A percentile compares a stretch with the other conserved stretches of the same genome.
phyloP scores from a whole-genome alignment of 2,113 vertebrate genomes.

The Nannospalax galili region DNA sequence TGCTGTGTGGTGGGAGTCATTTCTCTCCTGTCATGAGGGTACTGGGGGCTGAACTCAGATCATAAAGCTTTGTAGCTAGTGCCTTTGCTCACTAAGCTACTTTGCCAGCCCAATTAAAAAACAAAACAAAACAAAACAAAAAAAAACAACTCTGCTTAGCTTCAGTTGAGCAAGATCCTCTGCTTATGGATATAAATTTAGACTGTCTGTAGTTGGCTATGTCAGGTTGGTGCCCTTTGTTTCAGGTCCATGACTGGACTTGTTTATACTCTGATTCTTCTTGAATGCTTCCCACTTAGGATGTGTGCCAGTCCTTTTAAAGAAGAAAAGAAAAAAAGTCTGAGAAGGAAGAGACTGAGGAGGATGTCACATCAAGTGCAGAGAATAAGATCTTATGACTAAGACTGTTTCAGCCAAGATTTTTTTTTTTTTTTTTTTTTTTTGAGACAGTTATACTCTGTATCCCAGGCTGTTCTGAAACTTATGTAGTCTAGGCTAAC shows the following conservation, averaged over 20 bases:
- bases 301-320: slow-evolving; percentile 52
- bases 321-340: slow-evolving; percentile 36
- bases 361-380: neutral
- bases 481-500: neutral
- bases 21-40: neutral
- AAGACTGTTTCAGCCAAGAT: neutral
- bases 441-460: neutral
- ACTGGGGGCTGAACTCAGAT: neutral
- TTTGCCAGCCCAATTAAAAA: neutral
- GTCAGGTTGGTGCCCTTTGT: neutral
- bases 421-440: neutral
- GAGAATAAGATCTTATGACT: slow-evolving; percentile 53
- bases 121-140: too few species aligned
- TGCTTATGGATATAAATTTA: neutral
- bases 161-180: neutral
- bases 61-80: neutral
- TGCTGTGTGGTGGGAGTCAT: neutral
- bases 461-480: neutral
- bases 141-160: too few species aligned
- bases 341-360: slow-evolving; percentile 23
- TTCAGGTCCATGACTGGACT: neutral
- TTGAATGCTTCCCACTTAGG: slow-evolving; percentile 19
- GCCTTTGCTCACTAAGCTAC: neutral
- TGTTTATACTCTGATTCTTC: slow-evolving; percentile 21
- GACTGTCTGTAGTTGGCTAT: slow-evolving; percentile 7